phyloP scores from a whole-genome alignment of 2,888 invertebrate genomes.

The Imbricaverruca yamaguchii region DNA sequence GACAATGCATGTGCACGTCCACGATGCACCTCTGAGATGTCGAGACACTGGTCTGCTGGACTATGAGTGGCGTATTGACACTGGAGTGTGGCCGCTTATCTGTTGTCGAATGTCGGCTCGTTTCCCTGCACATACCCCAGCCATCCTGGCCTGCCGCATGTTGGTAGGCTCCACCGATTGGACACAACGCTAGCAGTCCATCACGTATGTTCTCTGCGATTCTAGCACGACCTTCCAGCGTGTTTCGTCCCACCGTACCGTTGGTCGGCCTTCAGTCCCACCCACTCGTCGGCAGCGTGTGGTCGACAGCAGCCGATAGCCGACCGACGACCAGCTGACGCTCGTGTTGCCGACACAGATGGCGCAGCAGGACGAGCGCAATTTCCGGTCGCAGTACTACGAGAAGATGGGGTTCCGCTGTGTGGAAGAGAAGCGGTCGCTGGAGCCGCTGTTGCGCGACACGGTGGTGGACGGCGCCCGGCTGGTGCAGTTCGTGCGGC shows the following conservation, averaged over 20 bases:
- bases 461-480: slow-evolving; percentile 69
- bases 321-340: background rate
- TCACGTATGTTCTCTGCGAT: background rate
- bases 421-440: slow-evolving; percentile 39
- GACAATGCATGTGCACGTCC: background rate
- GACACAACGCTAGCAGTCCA: no score
- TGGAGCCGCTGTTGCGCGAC: slow-evolving; percentile 80
- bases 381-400: slow-evolving; percentile 47
- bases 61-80: no score
- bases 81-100: no score
- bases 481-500: slow-evolving; percentile 72
- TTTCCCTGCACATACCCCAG: no score
- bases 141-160: no score
- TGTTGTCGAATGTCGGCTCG: no score
- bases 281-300: background rate
- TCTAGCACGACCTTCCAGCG: background rate
- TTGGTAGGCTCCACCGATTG: no score
- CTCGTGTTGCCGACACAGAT: background rate
- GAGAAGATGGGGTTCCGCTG: slow-evolving; percentile 72
- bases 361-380: slow-evolving; percentile 36
- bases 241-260: no score
- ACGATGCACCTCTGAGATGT: no score
- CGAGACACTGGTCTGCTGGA: no score
- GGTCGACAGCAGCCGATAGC: background rate
- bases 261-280: background rate